Conservation (phyloP, 2,888 invertebrate genomes). For the Eremobia ochroleuca region DNA sequence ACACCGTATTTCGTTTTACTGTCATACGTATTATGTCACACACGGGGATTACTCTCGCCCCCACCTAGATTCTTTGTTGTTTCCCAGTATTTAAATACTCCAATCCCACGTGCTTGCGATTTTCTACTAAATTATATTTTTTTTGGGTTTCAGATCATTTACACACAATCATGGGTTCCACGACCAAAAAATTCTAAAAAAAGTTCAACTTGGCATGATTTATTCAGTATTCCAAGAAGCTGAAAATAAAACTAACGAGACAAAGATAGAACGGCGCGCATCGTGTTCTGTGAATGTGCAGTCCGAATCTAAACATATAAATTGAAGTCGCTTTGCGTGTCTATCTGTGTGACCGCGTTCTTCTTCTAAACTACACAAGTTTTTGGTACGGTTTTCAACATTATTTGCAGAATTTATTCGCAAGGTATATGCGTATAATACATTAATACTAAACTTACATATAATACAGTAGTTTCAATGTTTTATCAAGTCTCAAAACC, state of each 20-base stretch:
- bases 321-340: neutral
- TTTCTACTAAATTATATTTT: neutral
- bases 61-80: neutral
- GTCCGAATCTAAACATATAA: neutral
- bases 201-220: constrained; percentile 72
- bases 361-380: neutral
- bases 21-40: neutral
- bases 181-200: constrained; percentile 80
- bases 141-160: constrained; percentile 41
- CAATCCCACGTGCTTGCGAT: neutral
- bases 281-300: neutral
- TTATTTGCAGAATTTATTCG: neutral
- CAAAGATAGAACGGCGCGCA: constrained; percentile 23
- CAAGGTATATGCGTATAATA: neutral
- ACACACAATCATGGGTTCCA: constrained; percentile 83
- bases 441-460: neutral
- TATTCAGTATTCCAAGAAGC: constrained; percentile 77
- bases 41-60: neutral
- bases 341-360: neutral
- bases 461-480: neutral
- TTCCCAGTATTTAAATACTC: neutral
- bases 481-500: neutral
- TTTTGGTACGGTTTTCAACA: neutral
- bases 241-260: constrained; percentile 54
- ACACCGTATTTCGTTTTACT: neutral